Evolutionary conservation across 2,113 vertebrate genomes (phyloP).

Genomic region (Cololabis saira): DNA sequence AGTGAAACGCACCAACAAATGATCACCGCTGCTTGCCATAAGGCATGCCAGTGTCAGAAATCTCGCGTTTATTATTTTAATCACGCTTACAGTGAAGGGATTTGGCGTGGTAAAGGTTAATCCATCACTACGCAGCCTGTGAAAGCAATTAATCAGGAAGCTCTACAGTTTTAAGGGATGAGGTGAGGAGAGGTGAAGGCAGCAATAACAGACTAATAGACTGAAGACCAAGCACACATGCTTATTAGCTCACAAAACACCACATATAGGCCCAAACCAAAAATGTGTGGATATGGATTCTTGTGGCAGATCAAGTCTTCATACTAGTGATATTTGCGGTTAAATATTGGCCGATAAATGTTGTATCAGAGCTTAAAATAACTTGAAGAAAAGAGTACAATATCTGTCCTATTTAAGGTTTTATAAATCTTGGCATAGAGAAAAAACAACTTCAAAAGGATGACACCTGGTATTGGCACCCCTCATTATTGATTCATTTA

Average conservation of each 20-base stretch:
- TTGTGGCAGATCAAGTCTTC: neutral
- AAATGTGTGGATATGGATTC: neutral
- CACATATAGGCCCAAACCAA: too few relatives aligned
- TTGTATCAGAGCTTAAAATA: too few relatives aligned
- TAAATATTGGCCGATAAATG: too few relatives aligned
- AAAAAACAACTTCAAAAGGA: too few relatives aligned
- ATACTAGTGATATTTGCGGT: too few relatives aligned
- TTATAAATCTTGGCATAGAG: too few relatives aligned
- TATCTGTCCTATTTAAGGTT: too few relatives aligned
- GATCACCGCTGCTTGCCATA: neutral
- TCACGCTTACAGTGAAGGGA: slow-evolving; percentile 14
- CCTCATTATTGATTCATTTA: too few relatives aligned
- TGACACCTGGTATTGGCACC: too few relatives aligned
- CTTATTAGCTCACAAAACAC: neutral
- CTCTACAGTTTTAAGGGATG: neutral
- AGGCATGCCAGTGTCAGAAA: slow-evolving; percentile 46
- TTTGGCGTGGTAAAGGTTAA: slow-evolving; percentile 34
- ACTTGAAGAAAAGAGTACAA: too few relatives aligned
- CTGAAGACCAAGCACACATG: slow-evolving; percentile 1
- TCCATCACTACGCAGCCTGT: slow-evolving; percentile 31
- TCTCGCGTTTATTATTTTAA: slow-evolving; percentile 35
- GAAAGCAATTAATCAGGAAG: slow-evolving; percentile 23
- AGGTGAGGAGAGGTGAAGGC: slow-evolving; percentile 26
- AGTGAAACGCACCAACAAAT: slow-evolving; percentile 21
- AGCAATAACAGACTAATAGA: neutral